Percentiles rank a stretch among this genome's conserved stretches.
Conservation (phyloP, 1,140 invertebrate species). For the Philaenus spumarius region DNA sequence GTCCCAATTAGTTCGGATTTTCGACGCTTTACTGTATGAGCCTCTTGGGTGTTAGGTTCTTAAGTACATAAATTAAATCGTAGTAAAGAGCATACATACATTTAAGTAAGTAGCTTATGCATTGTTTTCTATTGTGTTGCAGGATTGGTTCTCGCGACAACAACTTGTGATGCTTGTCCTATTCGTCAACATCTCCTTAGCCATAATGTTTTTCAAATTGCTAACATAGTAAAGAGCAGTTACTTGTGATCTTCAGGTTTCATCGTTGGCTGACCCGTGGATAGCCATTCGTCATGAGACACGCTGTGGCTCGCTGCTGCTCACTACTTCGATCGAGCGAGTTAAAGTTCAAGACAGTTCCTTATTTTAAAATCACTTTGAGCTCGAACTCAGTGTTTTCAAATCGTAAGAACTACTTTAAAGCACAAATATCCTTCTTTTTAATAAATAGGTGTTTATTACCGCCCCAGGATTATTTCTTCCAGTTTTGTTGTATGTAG, state of each 20-base stretch:
- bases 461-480: slow-evolving; percentile 12
- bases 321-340: background rate
- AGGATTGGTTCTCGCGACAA: slow-evolving; percentile 98
- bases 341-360: background rate
- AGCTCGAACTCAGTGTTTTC: no score
- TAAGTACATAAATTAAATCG: background rate
- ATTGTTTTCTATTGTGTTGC: slow-evolving; percentile 39
- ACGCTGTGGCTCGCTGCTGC: background rate
- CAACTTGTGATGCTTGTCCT: slow-evolving; percentile 92
- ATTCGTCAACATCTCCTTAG: slow-evolving; percentile 92
- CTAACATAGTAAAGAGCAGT: slow-evolving; percentile 67
- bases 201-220: slow-evolving; percentile 95
- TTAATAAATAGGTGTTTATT: no score
- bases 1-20: no score
- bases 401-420: no score
- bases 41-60: no score
- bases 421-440: no score
- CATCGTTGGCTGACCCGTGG: background rate
- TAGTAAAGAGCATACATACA: no score
- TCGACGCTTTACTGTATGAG: no score
- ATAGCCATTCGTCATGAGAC: slow-evolving; percentile 6
- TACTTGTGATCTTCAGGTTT: background rate
- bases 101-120: no score
- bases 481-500: slow-evolving; percentile 3
- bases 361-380: no score